Evolutionary conservation across 37 sponge, comb jelly and placozoan genomes (phyloP).

Genomic region (Hormiphora californensis): DNA sequence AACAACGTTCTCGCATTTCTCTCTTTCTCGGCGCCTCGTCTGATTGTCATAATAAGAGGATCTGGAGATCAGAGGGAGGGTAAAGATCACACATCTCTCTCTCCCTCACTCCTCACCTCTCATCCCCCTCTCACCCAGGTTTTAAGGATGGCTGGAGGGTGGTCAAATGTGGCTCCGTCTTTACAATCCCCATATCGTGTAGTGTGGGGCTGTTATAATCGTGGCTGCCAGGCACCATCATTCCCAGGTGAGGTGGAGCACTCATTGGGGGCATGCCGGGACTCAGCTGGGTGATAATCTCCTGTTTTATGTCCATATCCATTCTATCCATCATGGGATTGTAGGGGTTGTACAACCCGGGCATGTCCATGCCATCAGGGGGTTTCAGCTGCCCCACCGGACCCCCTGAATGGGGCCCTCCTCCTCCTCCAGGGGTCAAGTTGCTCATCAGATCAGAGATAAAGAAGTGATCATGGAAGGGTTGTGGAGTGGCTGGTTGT

Average conservation of each 20-base stretch:
- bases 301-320: constrained; percentile 12
- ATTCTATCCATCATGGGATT: too few relatives aligned
- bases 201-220: constrained; percentile 37
- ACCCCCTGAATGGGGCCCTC: not conserved
- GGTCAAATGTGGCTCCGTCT: constrained; percentile 1
- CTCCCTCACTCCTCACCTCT: too few relatives aligned
- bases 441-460: constrained; percentile 31
- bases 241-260: constrained; percentile 8
- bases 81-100: too few relatives aligned
- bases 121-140: constrained; percentile 33
- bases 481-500: too few relatives aligned
- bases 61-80: too few relatives aligned
- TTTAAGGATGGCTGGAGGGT: constrained; percentile 2
- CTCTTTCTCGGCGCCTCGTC: too few relatives aligned
- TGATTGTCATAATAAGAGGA: too few relatives aligned
- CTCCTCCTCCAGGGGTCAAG: not conserved
- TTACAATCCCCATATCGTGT: constrained; percentile 7
- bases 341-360: constrained; percentile 40
- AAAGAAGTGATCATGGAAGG: constrained; percentile 52
- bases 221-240: not conserved
- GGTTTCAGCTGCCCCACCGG: not conserved
- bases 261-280: constrained; percentile 27
- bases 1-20: too few relatives aligned
- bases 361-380: constrained; percentile 8
- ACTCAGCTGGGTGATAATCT: constrained; percentile 41